A percentile compares a stretch with the other conserved stretches of the same genome.
These are phyloP conservation scores for Potamarius usumacintae DNA, from an alignment of 2,113 vertebrate species.

Conservation along the genomic window DNA sequence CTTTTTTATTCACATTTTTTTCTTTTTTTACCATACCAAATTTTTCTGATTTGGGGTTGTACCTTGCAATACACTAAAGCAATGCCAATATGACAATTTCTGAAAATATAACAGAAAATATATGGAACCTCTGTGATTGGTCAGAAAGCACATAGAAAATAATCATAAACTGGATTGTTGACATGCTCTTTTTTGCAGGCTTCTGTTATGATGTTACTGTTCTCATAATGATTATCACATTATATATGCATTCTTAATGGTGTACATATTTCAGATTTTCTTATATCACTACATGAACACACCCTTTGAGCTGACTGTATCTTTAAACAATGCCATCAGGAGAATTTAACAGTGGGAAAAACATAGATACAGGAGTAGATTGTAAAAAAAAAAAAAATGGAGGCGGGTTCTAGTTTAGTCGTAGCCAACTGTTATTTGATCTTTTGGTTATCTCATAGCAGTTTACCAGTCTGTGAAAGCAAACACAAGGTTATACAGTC, in stretches of 20 bases:
- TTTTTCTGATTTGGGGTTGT: background rate
- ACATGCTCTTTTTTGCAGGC: background rate
- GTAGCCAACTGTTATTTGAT: background rate
- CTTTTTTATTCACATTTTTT: too few relatives aligned
- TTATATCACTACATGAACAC: too few relatives aligned
- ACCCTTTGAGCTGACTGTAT: too few relatives aligned
- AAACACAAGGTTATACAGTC: background rate
- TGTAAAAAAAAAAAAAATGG: background rate
- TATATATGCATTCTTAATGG: background rate
- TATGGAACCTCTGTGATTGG: background rate
- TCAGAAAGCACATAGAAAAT: background rate
- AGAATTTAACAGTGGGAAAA: too few relatives aligned
- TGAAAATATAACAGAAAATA: background rate
- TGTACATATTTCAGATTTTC: too few relatives aligned
- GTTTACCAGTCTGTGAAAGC: background rate
- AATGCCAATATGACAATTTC: background rate
- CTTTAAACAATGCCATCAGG: too few relatives aligned
- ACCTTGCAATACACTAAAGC: background rate
- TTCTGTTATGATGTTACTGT: background rate
- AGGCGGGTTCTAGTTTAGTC: background rate
- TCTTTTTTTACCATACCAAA: too few relatives aligned
- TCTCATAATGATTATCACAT: background rate
- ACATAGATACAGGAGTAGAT: too few relatives aligned
- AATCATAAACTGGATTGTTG: background rate
- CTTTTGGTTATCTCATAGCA: background rate